Evolutionary conservation across 2,888 invertebrate species (phyloP), one percentile per base, ranked within the genome.

Genomic region (Microctonus hyperodae): DNA sequence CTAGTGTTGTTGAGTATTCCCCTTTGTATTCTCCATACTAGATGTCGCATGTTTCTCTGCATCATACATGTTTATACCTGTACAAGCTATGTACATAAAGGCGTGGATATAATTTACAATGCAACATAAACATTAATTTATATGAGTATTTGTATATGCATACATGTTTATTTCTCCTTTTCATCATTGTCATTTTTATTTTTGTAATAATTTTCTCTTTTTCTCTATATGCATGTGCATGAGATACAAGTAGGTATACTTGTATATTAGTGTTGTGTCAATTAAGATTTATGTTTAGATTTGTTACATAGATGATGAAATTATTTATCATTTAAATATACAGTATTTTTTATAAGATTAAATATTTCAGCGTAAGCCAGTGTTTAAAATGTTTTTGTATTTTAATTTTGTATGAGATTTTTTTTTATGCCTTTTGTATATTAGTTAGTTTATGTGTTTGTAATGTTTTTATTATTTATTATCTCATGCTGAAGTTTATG

Each of bases 211-310:
- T 40, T n/a, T 2, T 40, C 40, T 6, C 13, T 10, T 23, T 23
- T 51, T 13, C 10, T 22, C 11, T 23, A 4, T 51, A 10, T 25
- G 51, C 20, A 44, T 44, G 44, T 44, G 16, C 44, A n/a, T 37
- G 37, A 37, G 4, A n/a, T n/a, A n/a, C n/a, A n/a, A n/a, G n/a
- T n/a, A n/a, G 31, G n/a, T 37, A 44, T 44, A 6, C 20, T 16
- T 20, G 20, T 44, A 20, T 20, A 44, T 44, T 20, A 7, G 5
- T 7, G 44, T 44, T 44, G 44, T 44, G n/a, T n/a, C 60, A 69
- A 69, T 69, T 67, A 69, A 69, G 60, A 69, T 69, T 67, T 69
- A 69, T 67, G 64, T 23, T 50, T 59, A n/a, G n/a, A 59, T 55
- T 64, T 64, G 44, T 16, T 44, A n/a, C 16, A 9, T 50, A 22